Conservation (phyloP, 2,797 vertebrate genomes). For the Pogonophryne albipinna region DNA sequence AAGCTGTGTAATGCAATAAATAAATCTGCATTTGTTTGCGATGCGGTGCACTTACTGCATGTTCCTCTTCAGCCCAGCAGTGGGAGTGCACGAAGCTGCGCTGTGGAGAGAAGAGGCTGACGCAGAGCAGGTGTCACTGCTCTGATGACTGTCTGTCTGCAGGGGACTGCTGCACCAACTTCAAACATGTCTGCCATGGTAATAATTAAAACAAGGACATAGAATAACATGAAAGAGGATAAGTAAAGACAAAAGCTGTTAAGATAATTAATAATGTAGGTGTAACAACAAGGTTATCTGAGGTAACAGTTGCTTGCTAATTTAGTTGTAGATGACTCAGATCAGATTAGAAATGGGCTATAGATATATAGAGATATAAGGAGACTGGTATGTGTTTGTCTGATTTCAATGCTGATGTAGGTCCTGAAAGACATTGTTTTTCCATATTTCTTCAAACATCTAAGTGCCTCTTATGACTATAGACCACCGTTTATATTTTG, state of each 20-base stretch:
- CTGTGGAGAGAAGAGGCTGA: constrained; percentile 81
- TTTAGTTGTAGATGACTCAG: background rate
- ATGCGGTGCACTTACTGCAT: rapidly evolving
- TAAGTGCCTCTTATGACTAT: background rate
- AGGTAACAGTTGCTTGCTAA: background rate
- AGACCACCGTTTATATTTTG: background rate
- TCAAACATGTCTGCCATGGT: constrained; percentile 80
- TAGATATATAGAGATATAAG: background rate
- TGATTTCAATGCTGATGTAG: background rate
- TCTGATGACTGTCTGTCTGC: constrained; percentile 76
- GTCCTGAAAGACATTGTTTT: background rate
- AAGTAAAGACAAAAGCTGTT: background rate
- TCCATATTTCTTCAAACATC: background rate
- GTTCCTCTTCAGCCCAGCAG: constrained; percentile 63
- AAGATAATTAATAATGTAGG: too few relatives aligned
- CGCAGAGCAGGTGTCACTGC: constrained; percentile 80
- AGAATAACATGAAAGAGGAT: too few relatives aligned
- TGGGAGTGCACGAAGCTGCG: constrained; percentile 81
- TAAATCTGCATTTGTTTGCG: too few relatives aligned
- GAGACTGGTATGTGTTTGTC: background rate
- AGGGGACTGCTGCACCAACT: constrained; percentile 85
- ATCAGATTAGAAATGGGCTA: background rate
- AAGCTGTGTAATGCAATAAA: too few relatives aligned
- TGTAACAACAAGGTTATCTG: background rate
- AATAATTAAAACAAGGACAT: background rate